phyloP scores from a whole-genome alignment of 2,888 invertebrate species.

The Dendrolimus houi region DNA sequence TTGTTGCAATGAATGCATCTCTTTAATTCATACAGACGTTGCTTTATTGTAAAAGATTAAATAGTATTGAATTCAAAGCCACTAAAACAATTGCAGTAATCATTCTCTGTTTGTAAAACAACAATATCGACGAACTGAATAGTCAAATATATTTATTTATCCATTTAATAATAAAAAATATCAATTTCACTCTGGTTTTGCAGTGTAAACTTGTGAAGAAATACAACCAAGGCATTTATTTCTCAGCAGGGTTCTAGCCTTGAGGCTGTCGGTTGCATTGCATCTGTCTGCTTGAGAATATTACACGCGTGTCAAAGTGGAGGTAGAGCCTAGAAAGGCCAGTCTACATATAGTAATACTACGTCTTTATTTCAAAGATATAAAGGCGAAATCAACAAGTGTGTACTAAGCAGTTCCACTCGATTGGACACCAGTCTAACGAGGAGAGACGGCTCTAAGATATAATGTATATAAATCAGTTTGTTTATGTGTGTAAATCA shows the following conservation, averaged over 20 bases:
- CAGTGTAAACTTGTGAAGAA: constrained; percentile 1
- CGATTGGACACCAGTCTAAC: constrained; percentile 35
- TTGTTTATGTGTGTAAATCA: constrained; percentile 40
- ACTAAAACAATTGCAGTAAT: no score
- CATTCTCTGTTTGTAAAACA: no score
- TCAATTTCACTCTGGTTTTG: constrained; percentile 6
- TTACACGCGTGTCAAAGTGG: constrained; percentile 33
- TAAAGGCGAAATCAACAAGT: constrained; percentile 7
- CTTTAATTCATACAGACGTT: constrained; percentile 11
- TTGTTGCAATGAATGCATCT: no score
- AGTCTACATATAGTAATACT: background rate
- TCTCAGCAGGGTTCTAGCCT: constrained; percentile 43
- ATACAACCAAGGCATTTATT: constrained; percentile 32
- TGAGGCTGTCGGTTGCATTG: constrained; percentile 37
- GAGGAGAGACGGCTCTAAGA: constrained; percentile 48
- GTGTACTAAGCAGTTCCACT: constrained; percentile 25
- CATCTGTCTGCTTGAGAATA: constrained; percentile 40
- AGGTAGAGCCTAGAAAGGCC: constrained; percentile 1
- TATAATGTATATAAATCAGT: constrained; percentile 30
- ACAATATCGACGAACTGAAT: no score
- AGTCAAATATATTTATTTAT: background rate
- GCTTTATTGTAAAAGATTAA: background rate
- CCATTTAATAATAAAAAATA: background rate
- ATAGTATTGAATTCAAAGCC: background rate
- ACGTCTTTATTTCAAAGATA: constrained; percentile 18